Conservation (phyloP, 1,140 invertebrate species). For the Archegozetes longisetosus region DNA sequence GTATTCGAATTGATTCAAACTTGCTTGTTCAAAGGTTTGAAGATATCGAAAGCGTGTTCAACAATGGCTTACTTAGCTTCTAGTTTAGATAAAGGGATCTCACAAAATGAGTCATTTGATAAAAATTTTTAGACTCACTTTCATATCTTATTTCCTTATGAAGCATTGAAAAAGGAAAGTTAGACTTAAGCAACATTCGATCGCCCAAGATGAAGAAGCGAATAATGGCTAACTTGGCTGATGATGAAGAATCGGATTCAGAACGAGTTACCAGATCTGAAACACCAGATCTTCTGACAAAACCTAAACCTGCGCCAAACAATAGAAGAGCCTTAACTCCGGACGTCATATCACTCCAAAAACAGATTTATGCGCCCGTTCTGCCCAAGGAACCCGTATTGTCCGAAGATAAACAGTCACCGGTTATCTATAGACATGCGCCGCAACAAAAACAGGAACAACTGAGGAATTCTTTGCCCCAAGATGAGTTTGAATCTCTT, state of each 20-base stretch:
- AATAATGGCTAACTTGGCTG: slow-evolving; percentile 16
- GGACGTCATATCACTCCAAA: neutral
- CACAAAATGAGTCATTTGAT: no score
- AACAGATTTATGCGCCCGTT: neutral
- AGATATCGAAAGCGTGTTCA: no score
- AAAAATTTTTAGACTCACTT: no score
- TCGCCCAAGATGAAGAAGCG: slow-evolving; percentile 69
- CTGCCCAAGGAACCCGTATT: neutral
- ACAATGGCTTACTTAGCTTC: no score
- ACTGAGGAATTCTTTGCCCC: neutral
- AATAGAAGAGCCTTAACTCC: neutral
- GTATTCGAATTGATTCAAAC: no score
- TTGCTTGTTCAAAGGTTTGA: no score
- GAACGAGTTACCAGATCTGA: neutral
- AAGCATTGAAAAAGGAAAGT: slow-evolving; percentile 21
- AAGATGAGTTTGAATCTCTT: neutral
- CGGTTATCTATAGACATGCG: neutral
- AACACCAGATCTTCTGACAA: neutral
- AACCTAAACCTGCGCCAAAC: neutral
- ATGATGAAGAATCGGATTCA: slow-evolving; percentile 8
- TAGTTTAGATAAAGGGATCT: no score
- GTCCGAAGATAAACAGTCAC: neutral
- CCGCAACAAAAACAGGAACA: neutral
- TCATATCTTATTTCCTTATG: no score
- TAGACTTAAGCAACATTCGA: slow-evolving; percentile 73